These are phyloP conservation scores for Patella caerulea DNA, from an alignment of 2,888 invertebrate species.

Conservation along the genomic window DNA sequence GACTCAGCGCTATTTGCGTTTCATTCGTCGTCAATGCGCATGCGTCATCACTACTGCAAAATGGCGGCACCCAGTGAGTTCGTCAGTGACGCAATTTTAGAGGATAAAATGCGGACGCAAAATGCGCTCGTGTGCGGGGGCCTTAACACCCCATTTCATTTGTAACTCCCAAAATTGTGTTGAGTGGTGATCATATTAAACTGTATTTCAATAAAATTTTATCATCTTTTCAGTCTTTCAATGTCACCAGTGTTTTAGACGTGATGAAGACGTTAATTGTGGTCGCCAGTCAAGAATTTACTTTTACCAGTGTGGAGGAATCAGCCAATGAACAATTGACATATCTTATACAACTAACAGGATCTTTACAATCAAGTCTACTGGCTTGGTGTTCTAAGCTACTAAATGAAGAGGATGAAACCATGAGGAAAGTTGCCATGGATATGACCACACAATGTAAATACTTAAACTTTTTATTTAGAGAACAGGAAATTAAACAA, in stretches of 20 bases:
- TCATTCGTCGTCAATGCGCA: too few relatives aligned
- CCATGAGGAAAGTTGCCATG: conserved; percentile 14
- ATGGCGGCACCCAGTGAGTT: too few relatives aligned
- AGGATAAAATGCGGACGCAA: too few relatives aligned
- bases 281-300: conserved; percentile 64
- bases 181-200: too few relatives aligned
- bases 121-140: too few relatives aligned
- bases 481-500: neutral
- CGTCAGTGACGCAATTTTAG: too few relatives aligned
- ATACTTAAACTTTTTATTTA: neutral
- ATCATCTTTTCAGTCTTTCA: conserved; percentile 55
- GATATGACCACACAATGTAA: neutral
- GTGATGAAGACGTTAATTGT: conserved; percentile 68
- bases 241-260: conserved; percentile 54
- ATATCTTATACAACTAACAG: conserved; percentile 65
- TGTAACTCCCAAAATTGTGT: too few relatives aligned
- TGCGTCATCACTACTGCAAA: too few relatives aligned
- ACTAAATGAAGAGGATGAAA: conserved; percentile 46
- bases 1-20: too few relatives aligned
- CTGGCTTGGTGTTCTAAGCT: conserved; percentile 66
- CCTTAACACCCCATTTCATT: too few relatives aligned
- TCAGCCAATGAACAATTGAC: conserved; percentile 54
- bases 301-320: conserved; percentile 43
- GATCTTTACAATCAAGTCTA: conserved; percentile 67
- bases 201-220: neutral